These are phyloP conservation scores for Nyctibius bracteatus DNA, from an alignment of 2,113 vertebrate species.

Conservation along the genomic window DNA sequence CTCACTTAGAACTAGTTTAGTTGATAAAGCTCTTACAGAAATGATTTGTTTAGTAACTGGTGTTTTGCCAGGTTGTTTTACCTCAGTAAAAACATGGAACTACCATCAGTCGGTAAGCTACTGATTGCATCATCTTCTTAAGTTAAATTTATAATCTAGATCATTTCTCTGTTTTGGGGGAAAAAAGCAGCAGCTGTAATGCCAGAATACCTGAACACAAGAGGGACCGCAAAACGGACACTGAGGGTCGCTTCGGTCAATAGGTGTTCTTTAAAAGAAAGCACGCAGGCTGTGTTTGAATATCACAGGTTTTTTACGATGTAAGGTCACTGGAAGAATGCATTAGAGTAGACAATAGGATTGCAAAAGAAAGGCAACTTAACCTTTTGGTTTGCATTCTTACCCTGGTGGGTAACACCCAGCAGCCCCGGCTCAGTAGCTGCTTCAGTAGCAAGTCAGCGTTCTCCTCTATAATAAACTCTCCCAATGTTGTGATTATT, in stretches of 20 bases:
- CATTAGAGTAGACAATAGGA: not conserved
- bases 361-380: not conserved
- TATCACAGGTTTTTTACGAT: not conserved
- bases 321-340: not conserved
- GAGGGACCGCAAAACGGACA: not conserved
- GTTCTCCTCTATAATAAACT: not conserved
- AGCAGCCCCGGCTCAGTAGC: not conserved
- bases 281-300: not conserved
- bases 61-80: slow-evolving; percentile 51
- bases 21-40: slow-evolving; percentile 28
- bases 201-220: not conserved
- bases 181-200: not conserved
- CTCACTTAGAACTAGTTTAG: slow-evolving; percentile 45
- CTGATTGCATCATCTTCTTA: slow-evolving; percentile 3
- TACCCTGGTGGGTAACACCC: not conserved
- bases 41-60: slow-evolving; percentile 33
- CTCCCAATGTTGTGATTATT: not conserved
- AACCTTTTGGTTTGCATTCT: not conserved
- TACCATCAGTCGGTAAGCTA: not conserved
- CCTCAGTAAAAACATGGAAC: not conserved
- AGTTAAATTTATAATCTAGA: slow-evolving; percentile 6
- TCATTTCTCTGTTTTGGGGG: not conserved
- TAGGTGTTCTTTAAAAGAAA: not conserved
- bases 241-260: not conserved
- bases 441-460: not conserved